Conservation (phyloP, 2,888 invertebrate species). For the Arctia plantaginis region DNA sequence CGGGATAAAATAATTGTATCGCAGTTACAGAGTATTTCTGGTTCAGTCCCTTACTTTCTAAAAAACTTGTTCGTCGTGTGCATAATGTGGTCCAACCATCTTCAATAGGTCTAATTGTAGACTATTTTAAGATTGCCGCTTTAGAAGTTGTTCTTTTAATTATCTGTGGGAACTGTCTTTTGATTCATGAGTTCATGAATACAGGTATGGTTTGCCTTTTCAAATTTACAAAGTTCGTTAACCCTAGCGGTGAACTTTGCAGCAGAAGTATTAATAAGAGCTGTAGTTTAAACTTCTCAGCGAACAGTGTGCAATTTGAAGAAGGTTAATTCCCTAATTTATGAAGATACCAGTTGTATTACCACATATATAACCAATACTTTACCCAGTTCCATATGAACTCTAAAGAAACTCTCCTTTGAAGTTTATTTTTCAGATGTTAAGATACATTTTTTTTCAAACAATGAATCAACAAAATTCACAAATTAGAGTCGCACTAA, state of each 20-base stretch:
- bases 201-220: conserved; percentile 15
- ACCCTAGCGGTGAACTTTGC: conserved; percentile 21
- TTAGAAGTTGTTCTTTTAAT: conserved; percentile 19
- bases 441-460: neutral
- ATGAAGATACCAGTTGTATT: neutral
- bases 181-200: conserved; percentile 14
- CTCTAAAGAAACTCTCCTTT: neutral
- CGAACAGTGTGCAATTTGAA: conserved; percentile 3
- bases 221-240: conserved; percentile 13
- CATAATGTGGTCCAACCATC: conserved; percentile 14
- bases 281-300: neutral
- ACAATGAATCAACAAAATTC: neutral
- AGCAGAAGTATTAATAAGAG: conserved; percentile 7
- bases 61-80: neutral
- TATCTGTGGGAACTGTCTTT: conserved; percentile 37
- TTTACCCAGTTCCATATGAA: neutral
- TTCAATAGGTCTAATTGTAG: conserved; percentile 22
- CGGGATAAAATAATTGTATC: too few species aligned
- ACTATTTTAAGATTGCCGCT: conserved; percentile 18
- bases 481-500: neutral
- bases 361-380: neutral
- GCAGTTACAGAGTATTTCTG: too few species aligned
- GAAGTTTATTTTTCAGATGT: neutral
- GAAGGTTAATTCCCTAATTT: neutral
- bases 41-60: neutral